Percentiles rank a stretch among this genome's conserved stretches.
phyloP scores from a whole-genome alignment of 2,113 vertebrate genomes.

The Egretta garzetta region DNA sequence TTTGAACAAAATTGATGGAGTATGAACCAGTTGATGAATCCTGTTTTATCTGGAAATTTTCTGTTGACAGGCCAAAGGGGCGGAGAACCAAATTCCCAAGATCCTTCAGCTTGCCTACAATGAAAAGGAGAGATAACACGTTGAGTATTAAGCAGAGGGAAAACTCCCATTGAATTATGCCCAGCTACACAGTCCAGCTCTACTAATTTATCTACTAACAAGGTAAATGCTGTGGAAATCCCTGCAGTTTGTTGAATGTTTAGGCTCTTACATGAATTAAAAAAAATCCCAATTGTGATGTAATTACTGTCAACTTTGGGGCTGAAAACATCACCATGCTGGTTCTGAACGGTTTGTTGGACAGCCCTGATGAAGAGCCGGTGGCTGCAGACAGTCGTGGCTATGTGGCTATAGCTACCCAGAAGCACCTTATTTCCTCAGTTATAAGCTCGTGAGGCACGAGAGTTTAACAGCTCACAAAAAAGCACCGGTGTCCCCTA shows the following conservation, averaged over 20 bases:
- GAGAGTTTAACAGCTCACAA: not conserved
- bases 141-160: not conserved
- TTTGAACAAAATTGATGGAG: constrained; percentile 95
- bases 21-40: constrained; percentile 90
- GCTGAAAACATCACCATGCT: not conserved
- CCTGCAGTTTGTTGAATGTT: not conserved
- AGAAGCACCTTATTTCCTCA: not conserved
- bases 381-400: not conserved
- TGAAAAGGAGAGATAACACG: not conserved
- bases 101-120: constrained; percentile 93
- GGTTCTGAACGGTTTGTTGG: not conserved
- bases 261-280: not conserved
- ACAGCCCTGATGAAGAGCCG: not conserved
- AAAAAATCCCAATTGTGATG: not conserved
- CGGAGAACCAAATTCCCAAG: constrained; percentile 94
- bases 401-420: not conserved
- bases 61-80: constrained; percentile 95
- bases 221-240: not conserved
- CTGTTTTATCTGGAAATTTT: constrained; percentile 96
- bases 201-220: not conserved
- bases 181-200: not conserved
- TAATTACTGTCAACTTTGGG: not conserved
- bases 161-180: not conserved
- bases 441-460: not conserved
- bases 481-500: not conserved